Evolutionary conservation across 2,113 vertebrate species (phyloP).

Genomic region (Orthonyx spaldingii): DNA sequence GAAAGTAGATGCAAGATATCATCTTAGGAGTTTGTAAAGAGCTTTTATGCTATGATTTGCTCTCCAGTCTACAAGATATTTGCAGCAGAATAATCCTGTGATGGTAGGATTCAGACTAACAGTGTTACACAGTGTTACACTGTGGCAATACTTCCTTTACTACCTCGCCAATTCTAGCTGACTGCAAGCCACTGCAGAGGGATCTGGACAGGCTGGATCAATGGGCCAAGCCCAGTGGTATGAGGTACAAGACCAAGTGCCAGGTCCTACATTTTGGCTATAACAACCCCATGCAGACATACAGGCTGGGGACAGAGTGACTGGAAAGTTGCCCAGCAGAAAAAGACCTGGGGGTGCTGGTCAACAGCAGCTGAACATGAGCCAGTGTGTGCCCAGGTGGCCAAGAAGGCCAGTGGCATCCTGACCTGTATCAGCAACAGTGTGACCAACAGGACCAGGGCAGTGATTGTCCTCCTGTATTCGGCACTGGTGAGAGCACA

Average conservation of each 20-base stretch:
- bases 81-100: background rate
- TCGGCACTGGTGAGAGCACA: fast-evolving
- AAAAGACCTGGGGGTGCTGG: background rate
- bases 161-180: background rate
- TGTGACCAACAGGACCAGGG: background rate
- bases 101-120: background rate
- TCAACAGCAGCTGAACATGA: background rate
- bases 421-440: fast-evolving
- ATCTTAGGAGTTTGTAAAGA: background rate
- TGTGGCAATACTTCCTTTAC: background rate
- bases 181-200: background rate
- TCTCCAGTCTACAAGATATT: background rate
- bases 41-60: background rate
- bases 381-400: background rate
- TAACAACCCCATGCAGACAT: background rate
- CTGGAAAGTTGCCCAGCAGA: background rate
- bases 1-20: background rate
- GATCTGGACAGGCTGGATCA: fast-evolving
- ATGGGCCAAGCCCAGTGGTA: too few relatives aligned
- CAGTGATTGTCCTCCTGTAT: fast-evolving
- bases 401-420: background rate
- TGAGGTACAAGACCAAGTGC: too few relatives aligned
- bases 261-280: background rate
- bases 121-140: background rate
- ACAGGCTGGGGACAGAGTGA: background rate